phyloP scores from a whole-genome alignment of 92 coral and sea anemone species.

The Epizoanthus illoricatus region DNA sequence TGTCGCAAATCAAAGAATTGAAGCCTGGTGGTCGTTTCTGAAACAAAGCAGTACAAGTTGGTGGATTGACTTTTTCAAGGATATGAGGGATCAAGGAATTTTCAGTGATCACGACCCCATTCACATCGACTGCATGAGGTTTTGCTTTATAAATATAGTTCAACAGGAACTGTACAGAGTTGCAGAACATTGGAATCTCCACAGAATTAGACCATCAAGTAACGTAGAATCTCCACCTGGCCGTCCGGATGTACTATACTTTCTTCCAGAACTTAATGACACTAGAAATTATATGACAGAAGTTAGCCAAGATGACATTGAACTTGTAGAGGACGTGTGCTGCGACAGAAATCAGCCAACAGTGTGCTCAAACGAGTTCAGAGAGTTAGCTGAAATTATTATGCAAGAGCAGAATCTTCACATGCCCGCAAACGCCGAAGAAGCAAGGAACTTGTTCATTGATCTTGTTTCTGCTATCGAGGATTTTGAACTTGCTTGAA shows the following conservation, averaged over 20 bases:
- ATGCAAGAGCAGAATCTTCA: conserved; percentile 7
- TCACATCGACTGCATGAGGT: neutral
- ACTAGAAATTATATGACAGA: conserved; percentile 10
- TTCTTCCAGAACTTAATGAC: conserved; percentile 17
- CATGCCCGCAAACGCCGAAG: conserved; percentile 8
- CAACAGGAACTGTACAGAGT: conserved; percentile 16
- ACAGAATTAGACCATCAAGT: conserved; percentile 28
- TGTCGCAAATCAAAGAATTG: too few relatives aligned
- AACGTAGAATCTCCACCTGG: conserved; percentile 43
- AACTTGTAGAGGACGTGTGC: conserved; percentile 10
- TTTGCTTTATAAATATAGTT: too few relatives aligned
- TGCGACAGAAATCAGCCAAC: conserved; percentile 1
- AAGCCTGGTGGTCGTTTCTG: neutral
- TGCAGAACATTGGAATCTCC: conserved; percentile 24
- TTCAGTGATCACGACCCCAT: neutral
- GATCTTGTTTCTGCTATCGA: neutral
- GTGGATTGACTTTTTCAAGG: conserved; percentile 25
- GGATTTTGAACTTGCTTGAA: neutral
- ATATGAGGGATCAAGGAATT: conserved; percentile 5
- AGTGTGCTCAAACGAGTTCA: conserved; percentile 8
- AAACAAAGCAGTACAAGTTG: neutral
- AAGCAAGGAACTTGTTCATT: conserved; percentile 6
- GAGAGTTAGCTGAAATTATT: neutral
- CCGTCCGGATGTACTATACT: conserved; percentile 39
- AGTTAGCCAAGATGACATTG: conserved; percentile 19